These are phyloP conservation scores for Xerus inauris DNA, from an alignment of 2,113 vertebrate species.

Conservation along the genomic window DNA sequence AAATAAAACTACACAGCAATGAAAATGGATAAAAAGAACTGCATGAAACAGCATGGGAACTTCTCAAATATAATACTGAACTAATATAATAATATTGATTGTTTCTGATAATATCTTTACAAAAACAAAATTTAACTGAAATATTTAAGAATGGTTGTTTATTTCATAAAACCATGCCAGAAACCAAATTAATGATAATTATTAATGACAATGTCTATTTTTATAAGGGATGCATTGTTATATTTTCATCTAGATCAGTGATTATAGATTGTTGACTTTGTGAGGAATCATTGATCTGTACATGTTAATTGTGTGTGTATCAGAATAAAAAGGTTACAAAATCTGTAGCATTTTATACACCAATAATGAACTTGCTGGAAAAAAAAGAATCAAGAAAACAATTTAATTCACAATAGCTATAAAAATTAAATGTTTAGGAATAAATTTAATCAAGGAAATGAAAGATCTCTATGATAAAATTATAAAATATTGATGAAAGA, in stretches of 20 bases:
- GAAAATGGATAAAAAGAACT: constrained; percentile 17
- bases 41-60: not conserved
- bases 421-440: not conserved
- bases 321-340: constrained; percentile 20
- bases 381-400: not conserved
- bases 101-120: not conserved
- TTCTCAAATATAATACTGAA: not conserved
- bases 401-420: not conserved
- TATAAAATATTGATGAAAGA: not conserved
- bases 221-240: not conserved
- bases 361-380: not conserved
- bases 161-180: not conserved
- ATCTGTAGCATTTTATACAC: not conserved
- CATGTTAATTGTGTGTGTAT: not conserved
- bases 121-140: constrained; percentile 46
- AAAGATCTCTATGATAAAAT: not conserved
- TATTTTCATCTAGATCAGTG: not conserved
- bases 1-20: constrained; percentile 15
- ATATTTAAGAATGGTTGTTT: constrained; percentile 38
- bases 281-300: not conserved
- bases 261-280: not conserved
- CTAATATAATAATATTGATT: too few species aligned
- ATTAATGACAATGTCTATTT: not conserved
- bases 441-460: not conserved
- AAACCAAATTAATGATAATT: not conserved